Percentiles rank a stretch among this genome's conserved stretches.
phyloP scores from a whole-genome alignment of 2,113 vertebrate species.

The Rhinopomastus cyanomelas region DNA sequence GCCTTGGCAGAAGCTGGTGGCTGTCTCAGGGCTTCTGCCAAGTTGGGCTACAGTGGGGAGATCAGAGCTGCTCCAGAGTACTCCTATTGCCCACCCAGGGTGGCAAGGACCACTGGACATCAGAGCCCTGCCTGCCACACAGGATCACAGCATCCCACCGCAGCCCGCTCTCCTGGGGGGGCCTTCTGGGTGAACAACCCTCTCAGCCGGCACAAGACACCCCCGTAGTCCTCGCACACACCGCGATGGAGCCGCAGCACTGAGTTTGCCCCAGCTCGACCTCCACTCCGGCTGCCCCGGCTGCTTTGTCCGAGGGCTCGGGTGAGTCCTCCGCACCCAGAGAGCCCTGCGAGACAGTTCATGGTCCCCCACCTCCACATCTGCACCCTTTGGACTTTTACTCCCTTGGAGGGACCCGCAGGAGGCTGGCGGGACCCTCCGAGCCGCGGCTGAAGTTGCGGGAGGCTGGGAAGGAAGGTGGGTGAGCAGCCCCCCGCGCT shows the following conservation, averaged over 20 bases:
- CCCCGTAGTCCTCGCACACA: accelerated
- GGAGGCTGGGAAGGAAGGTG: accelerated
- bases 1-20: neutral
- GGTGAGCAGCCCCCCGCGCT: neutral
- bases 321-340: neutral
- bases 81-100: neutral
- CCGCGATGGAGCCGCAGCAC: neutral
- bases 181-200: neutral
- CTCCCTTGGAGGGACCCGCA: neutral
- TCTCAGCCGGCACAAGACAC: neutral
- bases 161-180: accelerated
- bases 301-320: neutral
- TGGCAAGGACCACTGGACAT: neutral
- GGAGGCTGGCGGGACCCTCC: neutral
- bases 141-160: neutral
- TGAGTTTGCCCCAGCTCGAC: neutral
- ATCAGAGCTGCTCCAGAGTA: neutral
- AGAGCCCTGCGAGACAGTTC: neutral
- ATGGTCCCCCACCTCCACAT: accelerated
- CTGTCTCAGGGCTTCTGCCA: neutral
- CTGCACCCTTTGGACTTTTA: neutral
- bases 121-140: accelerated
- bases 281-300: accelerated
- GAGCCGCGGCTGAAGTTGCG: neutral
- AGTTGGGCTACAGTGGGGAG: neutral